phyloP scores from a whole-genome alignment of 2,888 invertebrate species.

The Aricia artaxerxes region DNA sequence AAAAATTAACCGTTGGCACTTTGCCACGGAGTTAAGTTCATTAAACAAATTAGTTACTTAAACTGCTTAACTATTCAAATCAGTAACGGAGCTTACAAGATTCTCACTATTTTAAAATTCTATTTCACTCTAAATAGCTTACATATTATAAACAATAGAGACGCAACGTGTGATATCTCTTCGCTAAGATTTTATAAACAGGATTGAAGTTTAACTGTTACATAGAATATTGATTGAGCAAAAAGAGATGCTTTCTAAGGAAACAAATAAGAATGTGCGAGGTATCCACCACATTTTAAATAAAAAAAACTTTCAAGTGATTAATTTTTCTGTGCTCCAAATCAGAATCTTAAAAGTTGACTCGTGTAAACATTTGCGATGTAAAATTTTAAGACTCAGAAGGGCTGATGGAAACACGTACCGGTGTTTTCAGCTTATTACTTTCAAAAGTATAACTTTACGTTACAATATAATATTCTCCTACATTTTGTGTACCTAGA shows the following conservation, averaged over 20 bases:
- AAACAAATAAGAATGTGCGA: no score
- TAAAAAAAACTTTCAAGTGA: no score
- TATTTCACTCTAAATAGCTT: no score
- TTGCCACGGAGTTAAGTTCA: neutral
- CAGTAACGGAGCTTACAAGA: neutral
- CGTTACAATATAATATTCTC: neutral
- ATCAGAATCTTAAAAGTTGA: neutral
- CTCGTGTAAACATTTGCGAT: neutral
- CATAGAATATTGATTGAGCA: no score
- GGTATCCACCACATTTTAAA: no score
- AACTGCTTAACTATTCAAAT: neutral
- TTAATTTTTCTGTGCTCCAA: neutral
- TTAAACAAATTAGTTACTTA: constrained; percentile 4
- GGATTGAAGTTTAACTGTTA: no score
- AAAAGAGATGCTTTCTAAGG: no score
- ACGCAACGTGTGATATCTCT: no score
- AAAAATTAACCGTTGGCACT: constrained; percentile 2
- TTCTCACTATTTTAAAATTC: neutral
- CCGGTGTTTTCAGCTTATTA: neutral
- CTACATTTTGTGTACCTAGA: neutral
- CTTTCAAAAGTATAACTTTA: neutral
- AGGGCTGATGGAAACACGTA: neutral
- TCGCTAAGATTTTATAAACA: no score
- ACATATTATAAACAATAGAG: no score
- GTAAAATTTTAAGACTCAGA: no score